phyloP scores from a whole-genome alignment of 2,113 vertebrate genomes.

The Pygoscelis adeliae region DNA sequence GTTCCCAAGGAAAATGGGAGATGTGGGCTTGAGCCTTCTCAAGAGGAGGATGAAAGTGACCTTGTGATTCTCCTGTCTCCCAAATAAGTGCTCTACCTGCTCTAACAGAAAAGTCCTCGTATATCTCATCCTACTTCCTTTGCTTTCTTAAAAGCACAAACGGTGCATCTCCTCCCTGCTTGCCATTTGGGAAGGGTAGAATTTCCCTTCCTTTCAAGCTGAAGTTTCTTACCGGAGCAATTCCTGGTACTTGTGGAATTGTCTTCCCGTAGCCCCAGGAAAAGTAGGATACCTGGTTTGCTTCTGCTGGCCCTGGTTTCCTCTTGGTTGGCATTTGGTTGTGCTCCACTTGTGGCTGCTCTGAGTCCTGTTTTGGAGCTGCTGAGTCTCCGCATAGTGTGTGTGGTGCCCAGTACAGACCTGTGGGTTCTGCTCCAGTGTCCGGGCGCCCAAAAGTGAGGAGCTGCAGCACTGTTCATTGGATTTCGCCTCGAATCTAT shows the following conservation, averaged over 20 bases:
- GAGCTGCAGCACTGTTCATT: neutral
- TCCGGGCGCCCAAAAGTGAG: neutral
- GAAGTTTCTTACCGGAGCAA: neutral
- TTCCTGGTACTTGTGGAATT: neutral
- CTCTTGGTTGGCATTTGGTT: neutral
- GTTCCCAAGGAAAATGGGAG: neutral
- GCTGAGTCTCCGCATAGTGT: neutral
- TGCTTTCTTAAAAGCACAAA: neutral
- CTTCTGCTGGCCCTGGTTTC: neutral
- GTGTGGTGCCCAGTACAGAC: neutral
- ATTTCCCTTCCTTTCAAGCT: neutral
- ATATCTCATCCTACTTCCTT: neutral
- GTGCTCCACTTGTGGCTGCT: neutral
- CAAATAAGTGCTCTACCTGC: neutral
- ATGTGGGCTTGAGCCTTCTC: neutral
- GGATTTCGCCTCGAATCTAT: neutral
- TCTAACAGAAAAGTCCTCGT: neutral
- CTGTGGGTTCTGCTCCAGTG: neutral
- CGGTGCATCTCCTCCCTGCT: neutral
- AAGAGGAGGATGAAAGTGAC: neutral
- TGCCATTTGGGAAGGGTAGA: neutral
- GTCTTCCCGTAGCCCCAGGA: neutral
- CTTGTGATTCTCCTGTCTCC: neutral
- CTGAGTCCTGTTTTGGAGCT: neutral
- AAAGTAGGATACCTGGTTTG: neutral